Evolutionary conservation across 2,113 vertebrate species (phyloP).

Genomic region (Leucopsar rothschildi): DNA sequence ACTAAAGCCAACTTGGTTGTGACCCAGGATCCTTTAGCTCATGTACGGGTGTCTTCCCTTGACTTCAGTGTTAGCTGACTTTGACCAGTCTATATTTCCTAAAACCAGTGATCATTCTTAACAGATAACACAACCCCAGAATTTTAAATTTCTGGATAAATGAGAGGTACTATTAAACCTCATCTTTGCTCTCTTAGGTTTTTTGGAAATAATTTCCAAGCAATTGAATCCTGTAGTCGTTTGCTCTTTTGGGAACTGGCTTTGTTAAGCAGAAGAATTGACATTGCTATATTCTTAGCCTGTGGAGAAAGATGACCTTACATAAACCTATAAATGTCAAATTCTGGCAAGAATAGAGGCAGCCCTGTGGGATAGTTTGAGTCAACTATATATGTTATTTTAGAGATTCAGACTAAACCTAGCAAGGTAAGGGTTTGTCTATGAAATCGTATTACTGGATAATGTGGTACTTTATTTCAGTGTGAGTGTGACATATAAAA

Average conservation of each 20-base stretch:
- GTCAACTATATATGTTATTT: not conserved
- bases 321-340: conserved; percentile 42
- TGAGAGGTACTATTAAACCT: not conserved
- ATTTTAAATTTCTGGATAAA: not conserved
- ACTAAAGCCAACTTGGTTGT: not conserved
- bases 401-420: not conserved
- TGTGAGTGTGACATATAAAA: not conserved
- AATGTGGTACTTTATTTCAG: not conserved
- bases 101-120: not conserved
- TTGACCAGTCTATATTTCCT: not conserved
- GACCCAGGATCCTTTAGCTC: not conserved
- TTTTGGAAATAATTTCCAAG: not conserved
- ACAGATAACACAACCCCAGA: not conserved
- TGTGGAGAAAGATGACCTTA: conserved; percentile 46
- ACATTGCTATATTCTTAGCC: not conserved
- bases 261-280: conserved; percentile 27
- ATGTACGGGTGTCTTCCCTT: not conserved
- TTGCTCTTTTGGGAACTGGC: not conserved
- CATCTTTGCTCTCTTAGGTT: not conserved
- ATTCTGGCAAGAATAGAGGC: not conserved
- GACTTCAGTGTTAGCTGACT: not conserved
- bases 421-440: not conserved
- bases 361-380: not conserved
- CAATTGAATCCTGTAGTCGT: not conserved
- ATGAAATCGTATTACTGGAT: not conserved